Evolutionary conservation across 1,140 invertebrate species (phyloP).

Genomic region (Drosophila paulistorum): DNA sequence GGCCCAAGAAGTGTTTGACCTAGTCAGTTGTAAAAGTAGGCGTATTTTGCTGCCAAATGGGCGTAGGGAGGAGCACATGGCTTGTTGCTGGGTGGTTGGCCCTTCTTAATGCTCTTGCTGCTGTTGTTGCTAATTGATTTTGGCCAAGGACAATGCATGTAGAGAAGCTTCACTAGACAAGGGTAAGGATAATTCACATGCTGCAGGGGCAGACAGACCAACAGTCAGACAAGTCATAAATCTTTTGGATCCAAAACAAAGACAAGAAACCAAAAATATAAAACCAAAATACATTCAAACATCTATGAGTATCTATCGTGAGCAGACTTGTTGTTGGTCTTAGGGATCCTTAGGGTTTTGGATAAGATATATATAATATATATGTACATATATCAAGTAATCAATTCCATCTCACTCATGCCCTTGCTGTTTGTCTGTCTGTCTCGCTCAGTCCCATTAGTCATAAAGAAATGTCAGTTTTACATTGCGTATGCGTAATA

Average conservation of each 20-base stretch:
- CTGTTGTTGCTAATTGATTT: slow-evolving; percentile 11
- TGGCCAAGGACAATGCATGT: slow-evolving; percentile 1
- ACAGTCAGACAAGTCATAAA: not conserved
- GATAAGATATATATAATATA: no score
- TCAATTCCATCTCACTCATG: not conserved
- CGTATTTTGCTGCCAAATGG: slow-evolving; percentile 9
- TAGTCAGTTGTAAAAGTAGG: slow-evolving; percentile 9
- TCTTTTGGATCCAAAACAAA: not conserved
- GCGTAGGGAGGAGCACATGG: slow-evolving; percentile 4
- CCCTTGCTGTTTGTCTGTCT: not conserved
- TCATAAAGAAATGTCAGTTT: slow-evolving; percentile 53
- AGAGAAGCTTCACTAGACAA: not conserved
- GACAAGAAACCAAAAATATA: no score
- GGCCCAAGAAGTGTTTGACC: slow-evolving; percentile 10
- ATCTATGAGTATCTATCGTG: no score
- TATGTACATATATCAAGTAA: not conserved
- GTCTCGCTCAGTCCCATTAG: not conserved
- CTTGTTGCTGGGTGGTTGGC: not conserved
- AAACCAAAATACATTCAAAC: no score
- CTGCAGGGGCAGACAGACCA: not conserved
- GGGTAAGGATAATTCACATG: not conserved
- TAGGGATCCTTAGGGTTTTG: not conserved
- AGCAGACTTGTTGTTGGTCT: not conserved
- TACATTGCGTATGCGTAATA: slow-evolving; percentile 68
- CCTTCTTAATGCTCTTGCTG: not conserved